phyloP scores from a whole-genome alignment of 2,888 invertebrate genomes.

The Tortrix viridana region DNA sequence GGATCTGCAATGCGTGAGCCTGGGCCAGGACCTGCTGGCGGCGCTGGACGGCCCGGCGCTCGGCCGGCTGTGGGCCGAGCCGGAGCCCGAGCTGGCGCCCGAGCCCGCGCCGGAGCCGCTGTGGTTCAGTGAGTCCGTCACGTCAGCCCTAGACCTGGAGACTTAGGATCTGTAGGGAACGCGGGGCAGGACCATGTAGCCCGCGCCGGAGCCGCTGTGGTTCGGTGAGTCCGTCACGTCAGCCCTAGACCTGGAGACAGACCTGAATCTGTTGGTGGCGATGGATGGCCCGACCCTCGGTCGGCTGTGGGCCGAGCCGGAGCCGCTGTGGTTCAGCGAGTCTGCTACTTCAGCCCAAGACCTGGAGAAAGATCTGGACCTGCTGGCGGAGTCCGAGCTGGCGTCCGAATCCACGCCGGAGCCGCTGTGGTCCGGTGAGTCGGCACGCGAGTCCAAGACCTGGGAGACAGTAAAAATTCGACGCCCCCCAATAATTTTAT shows the following conservation, averaged over 20 bases:
- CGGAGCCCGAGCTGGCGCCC: slow-evolving; percentile 52
- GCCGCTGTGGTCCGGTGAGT: slow-evolving; percentile 75
- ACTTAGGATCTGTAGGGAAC: too few species aligned
- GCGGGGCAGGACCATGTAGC: too few species aligned
- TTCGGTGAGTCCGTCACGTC: slow-evolving; percentile 64
- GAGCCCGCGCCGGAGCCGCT: slow-evolving; percentile 42
- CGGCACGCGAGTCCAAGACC: too few species aligned
- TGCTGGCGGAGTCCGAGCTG: too few species aligned
- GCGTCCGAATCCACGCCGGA: slow-evolving; percentile 64
- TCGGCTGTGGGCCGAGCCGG: slow-evolving; percentile 72
- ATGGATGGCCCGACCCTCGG: slow-evolving; percentile 76
- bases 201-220: slow-evolving; percentile 69
- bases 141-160: too few species aligned
- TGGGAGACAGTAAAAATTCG: too few species aligned
- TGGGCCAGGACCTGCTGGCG: slow-evolving; percentile 85
- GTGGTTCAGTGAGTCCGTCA: slow-evolving; percentile 70
- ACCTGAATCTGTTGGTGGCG: slow-evolving; percentile 83
- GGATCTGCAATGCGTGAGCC: slow-evolving; percentile 85
- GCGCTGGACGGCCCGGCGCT: slow-evolving; percentile 78
- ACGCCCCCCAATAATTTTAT: too few species aligned
- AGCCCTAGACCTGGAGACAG: slow-evolving; percentile 45
- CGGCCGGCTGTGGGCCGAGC: slow-evolving; percentile 76
- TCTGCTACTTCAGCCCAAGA: background rate
- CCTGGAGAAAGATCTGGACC: too few species aligned
- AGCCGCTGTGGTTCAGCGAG: slow-evolving; percentile 73